Evolutionary conservation across 2,888 invertebrate species (phyloP).

Genomic region (Danaus chrysippus): DNA sequence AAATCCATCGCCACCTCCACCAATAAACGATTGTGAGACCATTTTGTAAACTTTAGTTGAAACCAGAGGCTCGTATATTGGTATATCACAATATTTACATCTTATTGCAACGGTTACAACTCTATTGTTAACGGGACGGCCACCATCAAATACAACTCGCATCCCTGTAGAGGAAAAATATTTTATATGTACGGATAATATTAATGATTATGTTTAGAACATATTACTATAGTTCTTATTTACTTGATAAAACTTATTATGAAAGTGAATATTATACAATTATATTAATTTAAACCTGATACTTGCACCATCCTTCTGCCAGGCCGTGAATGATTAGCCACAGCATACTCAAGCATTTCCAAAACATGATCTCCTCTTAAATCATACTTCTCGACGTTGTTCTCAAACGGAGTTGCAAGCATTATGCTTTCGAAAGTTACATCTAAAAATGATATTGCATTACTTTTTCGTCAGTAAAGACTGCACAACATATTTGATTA

Average conservation of each 20-base stretch:
- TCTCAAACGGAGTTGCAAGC: constrained; percentile 86
- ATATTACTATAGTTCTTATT: too few relatives aligned
- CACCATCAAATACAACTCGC: constrained; percentile 78
- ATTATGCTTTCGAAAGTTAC: constrained; percentile 84
- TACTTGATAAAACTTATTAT: too few relatives aligned
- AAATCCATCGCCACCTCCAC: constrained; percentile 88
- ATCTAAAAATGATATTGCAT: constrained; percentile 75
- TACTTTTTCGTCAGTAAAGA: too few relatives aligned
- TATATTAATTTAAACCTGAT: too few relatives aligned
- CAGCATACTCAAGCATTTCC: constrained; percentile 80
- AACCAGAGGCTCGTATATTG: constrained; percentile 80
- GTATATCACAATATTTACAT: constrained; percentile 81
- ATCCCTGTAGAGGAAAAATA: too few relatives aligned
- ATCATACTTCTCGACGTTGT: constrained; percentile 84
- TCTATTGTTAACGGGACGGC: constrained; percentile 75
- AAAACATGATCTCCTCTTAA: constrained; percentile 83
- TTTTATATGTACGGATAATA: too few relatives aligned
- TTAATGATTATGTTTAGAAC: too few relatives aligned
- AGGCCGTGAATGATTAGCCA: too few relatives aligned
- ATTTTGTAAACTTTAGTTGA: constrained; percentile 80
- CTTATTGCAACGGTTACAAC: too few relatives aligned
- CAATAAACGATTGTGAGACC: too few relatives aligned
- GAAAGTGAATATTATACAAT: too few relatives aligned
- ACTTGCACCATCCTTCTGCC: constrained; percentile 80
- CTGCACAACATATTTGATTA: too few relatives aligned